Evolutionary conservation across 1,140 invertebrate genomes (phyloP).

Genomic region (Octopus sinensis): DNA sequence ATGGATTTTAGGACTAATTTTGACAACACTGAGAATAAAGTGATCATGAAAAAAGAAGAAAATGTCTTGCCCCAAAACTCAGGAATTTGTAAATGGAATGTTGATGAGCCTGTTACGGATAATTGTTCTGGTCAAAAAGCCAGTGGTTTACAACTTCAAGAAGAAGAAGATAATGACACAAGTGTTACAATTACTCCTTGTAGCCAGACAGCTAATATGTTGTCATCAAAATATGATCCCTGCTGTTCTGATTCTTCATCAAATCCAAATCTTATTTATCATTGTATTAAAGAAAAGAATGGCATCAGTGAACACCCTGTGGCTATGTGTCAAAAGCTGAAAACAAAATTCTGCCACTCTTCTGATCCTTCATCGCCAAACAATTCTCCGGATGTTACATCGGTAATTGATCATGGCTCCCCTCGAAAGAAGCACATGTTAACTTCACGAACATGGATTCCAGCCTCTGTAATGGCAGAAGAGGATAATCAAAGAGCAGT

Average conservation of each 20-base stretch:
- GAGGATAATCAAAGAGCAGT: background rate
- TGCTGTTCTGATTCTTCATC: background rate
- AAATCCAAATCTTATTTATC: background rate
- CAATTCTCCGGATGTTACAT: background rate
- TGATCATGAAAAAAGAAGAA: constrained; percentile 6
- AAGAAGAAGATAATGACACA: background rate
- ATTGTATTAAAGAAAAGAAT: background rate
- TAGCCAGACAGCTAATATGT: background rate
- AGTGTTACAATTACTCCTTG: background rate
- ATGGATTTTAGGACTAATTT: background rate
- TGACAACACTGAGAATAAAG: background rate
- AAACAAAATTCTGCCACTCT: constrained; percentile 2
- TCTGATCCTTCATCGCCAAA: background rate
- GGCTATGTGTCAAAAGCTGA: background rate
- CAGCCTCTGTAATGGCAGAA: background rate
- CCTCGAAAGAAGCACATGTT: background rate
- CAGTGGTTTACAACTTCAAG: background rate
- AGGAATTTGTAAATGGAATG: constrained; percentile 2
- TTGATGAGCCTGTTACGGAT: background rate
- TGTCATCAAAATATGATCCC: background rate
- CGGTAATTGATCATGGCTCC: background rate
- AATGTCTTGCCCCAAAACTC: background rate
- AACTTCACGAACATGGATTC: background rate
- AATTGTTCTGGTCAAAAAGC: background rate
- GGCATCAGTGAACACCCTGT: background rate